phyloP scores from a whole-genome alignment of 2,888 invertebrate genomes.

The Lobophora halterata region DNA sequence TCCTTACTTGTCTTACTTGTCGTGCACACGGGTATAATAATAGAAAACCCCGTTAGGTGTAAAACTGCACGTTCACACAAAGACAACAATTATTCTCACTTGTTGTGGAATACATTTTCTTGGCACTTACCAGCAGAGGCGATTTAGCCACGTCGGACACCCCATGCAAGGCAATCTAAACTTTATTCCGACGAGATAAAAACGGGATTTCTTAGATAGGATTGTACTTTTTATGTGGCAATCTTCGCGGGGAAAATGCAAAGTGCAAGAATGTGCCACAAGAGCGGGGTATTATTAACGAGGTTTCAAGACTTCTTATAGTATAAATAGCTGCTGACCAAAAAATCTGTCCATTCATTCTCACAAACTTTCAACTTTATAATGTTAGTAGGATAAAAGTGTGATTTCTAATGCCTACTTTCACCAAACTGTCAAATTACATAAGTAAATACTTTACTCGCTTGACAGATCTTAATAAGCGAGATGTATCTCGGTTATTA shows the following conservation, averaged over 20 bases:
- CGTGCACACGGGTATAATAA: constrained; percentile 13
- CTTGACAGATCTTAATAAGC: no score
- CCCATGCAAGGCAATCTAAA: constrained; percentile 49
- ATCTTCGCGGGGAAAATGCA: constrained; percentile 58
- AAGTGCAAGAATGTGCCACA: constrained; percentile 58
- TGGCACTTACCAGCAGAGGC: constrained; percentile 68
- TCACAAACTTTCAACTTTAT: no score
- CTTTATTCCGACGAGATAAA: constrained; percentile 47
- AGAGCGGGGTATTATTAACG: constrained; percentile 52
- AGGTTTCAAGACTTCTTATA: constrained; percentile 19
- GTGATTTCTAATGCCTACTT: no score
- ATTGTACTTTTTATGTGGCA: constrained; percentile 41
- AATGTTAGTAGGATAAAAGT: no score
- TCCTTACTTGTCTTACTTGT: background rate
- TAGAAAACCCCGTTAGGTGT: constrained; percentile 48
- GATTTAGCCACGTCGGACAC: constrained; percentile 69
- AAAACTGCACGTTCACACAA: constrained; percentile 47
- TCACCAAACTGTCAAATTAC: no score
- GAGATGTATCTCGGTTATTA: no score
- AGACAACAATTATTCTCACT: constrained; percentile 75
- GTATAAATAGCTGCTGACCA: background rate
- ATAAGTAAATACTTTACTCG: no score
- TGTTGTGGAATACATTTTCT: constrained; percentile 73
- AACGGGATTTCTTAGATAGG: constrained; percentile 31
- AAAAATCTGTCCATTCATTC: no score